Evolutionary conservation across 1,140 invertebrate species (phyloP), one percentile per base, ranked within the genome.

Genomic region (Aethina tumida): DNA sequence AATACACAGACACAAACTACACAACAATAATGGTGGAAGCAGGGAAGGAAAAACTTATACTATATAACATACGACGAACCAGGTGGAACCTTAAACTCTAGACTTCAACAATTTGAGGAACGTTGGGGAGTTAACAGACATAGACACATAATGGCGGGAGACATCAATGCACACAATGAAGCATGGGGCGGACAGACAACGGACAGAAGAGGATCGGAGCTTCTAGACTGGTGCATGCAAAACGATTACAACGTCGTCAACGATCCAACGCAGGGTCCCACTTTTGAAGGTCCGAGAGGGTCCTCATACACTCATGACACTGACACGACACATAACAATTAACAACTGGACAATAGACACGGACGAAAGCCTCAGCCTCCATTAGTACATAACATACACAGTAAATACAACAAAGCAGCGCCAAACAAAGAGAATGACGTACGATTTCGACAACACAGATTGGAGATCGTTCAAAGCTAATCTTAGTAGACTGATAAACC

Each of bases 51-150:
- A 5, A 21, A 8, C 12, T 34, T 4, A 22, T 34, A 4, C 10
- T 20, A 20, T 20, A 6, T 20, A n/a, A n/a, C 22, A 4, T 34
- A 34, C 10, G 32, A 34, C 10, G 32, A 34, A 20, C 32, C 32
- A 20, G 32, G 5, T 2, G 32, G 32, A 4, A 19, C 9, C 3
- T 17, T 9, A 7, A 34, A 34, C 4, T 12, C 9, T 12, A 34
- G 32, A 20, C 18, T 34, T 7, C 9, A 5, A 3, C n/a, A 20
- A 22, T 34, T 20, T 20, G 8, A 17, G 8, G 6, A 5, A 19
- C 19, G 14, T 6, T 16, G 9, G 17, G 12, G 22, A 3, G n/a
- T 7, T n/a, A 4, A 5, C 13, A 20, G 9, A 19, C 4, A 5
- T n/a, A 20, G 13, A 20, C 15, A 34, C 13, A 5, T 34, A n/a